These are phyloP conservation scores for Erithacus rubecula DNA, from an alignment of 2,797 vertebrate species.

Conservation along the genomic window DNA sequence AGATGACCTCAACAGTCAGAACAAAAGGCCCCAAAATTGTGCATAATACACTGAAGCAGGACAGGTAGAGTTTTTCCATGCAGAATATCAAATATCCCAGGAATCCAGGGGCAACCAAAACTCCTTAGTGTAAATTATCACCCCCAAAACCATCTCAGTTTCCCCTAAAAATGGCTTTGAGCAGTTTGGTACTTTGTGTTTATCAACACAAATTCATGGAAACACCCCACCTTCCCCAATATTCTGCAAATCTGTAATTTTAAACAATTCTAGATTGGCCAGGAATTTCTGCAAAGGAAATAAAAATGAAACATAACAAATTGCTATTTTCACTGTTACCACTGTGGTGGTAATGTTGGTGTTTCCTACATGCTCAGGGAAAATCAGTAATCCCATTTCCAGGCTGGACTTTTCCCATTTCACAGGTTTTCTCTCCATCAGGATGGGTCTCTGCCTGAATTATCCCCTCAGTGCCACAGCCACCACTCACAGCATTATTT, in stretches of 20 bases:
- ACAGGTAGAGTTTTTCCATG: background rate
- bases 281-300: background rate
- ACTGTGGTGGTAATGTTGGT: fast-evolving
- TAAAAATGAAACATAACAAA: background rate
- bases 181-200: background rate
- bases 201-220: background rate
- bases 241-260: background rate
- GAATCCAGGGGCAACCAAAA: background rate
- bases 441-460: background rate
- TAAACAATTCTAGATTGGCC: background rate
- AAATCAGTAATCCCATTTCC: background rate
- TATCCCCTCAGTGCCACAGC: background rate
- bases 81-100: background rate
- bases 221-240: background rate
- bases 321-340: background rate
- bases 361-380: background rate
- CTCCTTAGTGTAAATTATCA: background rate
- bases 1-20: background rate
- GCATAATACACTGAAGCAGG: background rate
- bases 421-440: background rate
- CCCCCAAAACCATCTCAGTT: background rate
- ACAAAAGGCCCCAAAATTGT: background rate
- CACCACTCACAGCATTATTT: background rate
- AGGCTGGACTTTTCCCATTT: background rate
- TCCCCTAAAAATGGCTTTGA: background rate